These are phyloP conservation scores for Lasiommata megera DNA, from an alignment of 2,888 invertebrate genomes.

Conservation along the genomic window DNA sequence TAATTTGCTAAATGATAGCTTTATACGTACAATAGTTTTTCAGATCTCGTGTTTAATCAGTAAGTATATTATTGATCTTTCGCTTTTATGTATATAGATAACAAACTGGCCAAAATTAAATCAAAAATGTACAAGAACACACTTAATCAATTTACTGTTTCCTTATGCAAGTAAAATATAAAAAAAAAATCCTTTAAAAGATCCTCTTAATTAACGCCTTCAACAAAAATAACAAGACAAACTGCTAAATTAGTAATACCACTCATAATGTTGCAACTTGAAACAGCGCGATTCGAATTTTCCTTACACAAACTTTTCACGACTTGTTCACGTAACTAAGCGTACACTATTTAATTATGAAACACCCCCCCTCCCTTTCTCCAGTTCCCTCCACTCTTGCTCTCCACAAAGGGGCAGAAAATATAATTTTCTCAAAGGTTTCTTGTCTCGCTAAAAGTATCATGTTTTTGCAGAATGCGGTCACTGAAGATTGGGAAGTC, in stretches of 20 bases:
- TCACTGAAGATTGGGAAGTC: slow-evolving; percentile 26
- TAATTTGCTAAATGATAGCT: too few relatives aligned
- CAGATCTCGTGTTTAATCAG: too few relatives aligned
- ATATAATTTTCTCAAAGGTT: slow-evolving; percentile 49
- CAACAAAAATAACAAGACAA: slow-evolving; percentile 42
- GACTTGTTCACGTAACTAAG: slow-evolving; percentile 58
- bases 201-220: slow-evolving; percentile 38
- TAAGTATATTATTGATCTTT: too few relatives aligned
- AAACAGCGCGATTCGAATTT: slow-evolving; percentile 44
- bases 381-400: slow-evolving; percentile 32
- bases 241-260: slow-evolving; percentile 46
- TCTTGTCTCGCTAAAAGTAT: slow-evolving; percentile 33
- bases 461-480: slow-evolving; percentile 24
- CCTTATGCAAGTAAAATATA: slow-evolving; percentile 9
- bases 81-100: too few relatives aligned
- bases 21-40: too few relatives aligned
- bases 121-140: not conserved
- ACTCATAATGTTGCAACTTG: slow-evolving; percentile 40
- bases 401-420: slow-evolving; percentile 41
- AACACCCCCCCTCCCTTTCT: slow-evolving; percentile 43
- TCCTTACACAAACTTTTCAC: slow-evolving; percentile 46
- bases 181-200: slow-evolving; percentile 18
- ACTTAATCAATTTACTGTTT: not conserved
- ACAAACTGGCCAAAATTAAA: too few relatives aligned
- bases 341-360: slow-evolving; percentile 69